Evolutionary conservation across 2,113 vertebrate genomes (phyloP).

Genomic region (Solea solea): DNA sequence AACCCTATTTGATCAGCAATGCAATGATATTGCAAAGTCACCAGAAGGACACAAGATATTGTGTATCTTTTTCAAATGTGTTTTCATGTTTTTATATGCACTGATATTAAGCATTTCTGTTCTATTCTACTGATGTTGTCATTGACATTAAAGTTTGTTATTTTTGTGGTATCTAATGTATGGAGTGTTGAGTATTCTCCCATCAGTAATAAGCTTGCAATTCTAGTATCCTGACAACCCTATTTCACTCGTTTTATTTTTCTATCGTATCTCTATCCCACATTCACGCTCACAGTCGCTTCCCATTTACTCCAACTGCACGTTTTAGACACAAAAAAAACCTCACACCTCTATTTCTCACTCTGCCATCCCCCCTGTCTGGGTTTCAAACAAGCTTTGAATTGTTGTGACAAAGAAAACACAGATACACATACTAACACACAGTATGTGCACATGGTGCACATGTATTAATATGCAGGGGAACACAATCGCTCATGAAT

Average conservation of each 20-base stretch:
- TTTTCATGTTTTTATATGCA: too few species aligned
- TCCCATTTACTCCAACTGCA: constrained; percentile 10
- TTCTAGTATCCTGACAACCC: too few species aligned
- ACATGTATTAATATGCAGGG: constrained; percentile 10
- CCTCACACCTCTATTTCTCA: constrained; percentile 23
- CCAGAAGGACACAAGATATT: too few species aligned
- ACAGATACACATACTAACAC: constrained; percentile 1
- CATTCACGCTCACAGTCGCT: background rate
- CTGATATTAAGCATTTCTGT: too few species aligned
- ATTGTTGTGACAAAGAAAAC: background rate
- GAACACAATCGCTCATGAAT: constrained; percentile 33
- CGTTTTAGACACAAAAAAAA: constrained; percentile 30
- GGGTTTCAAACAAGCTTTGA: constrained; percentile 3
- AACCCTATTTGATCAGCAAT: too few species aligned
- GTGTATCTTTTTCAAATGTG: too few species aligned
- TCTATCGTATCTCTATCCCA: constrained; percentile 11
- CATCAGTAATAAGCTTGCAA: too few species aligned
- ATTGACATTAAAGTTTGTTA: background rate
- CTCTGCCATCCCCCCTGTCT: background rate
- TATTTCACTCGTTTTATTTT: background rate
- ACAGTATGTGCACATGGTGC: constrained; percentile 3
- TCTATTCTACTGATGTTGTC: constrained; percentile 12
- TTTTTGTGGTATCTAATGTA: background rate
- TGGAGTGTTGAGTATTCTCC: too few species aligned
- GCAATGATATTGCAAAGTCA: too few species aligned